Evolutionary conservation across 2,797 vertebrate species (phyloP).

Genomic region (Limnodromus scolopaceus): DNA sequence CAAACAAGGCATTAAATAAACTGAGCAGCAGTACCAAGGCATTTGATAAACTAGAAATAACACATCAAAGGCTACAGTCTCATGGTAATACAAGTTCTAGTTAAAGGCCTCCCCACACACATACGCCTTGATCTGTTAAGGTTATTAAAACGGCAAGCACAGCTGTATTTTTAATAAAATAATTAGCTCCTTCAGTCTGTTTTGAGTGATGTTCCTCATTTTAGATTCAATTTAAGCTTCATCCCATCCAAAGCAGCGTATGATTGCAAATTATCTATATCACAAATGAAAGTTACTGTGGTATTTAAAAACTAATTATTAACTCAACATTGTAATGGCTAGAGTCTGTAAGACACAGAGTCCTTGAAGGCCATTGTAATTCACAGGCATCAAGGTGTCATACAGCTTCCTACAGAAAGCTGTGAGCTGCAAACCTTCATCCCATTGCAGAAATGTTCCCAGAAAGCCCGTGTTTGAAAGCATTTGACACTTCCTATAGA

Average conservation of each 20-base stretch:
- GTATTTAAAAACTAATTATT: slow-evolving; percentile 56
- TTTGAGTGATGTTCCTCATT: slow-evolving; percentile 39
- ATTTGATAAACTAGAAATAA: slow-evolving; percentile 58
- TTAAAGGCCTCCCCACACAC: slow-evolving; percentile 40
- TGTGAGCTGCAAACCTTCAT: background rate
- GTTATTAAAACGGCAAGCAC: slow-evolving; percentile 48
- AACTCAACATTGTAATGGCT: slow-evolving; percentile 9
- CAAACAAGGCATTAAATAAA: slow-evolving; percentile 46
- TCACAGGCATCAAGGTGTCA: background rate
- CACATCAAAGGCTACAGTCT: slow-evolving; percentile 54
- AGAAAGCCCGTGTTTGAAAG: background rate
- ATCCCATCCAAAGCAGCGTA: background rate
- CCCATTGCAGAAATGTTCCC: background rate
- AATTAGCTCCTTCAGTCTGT: slow-evolving; percentile 51
- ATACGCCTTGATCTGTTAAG: slow-evolving; percentile 45
- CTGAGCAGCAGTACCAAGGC: slow-evolving; percentile 26
- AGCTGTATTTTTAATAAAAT: slow-evolving; percentile 61
- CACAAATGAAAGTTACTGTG: slow-evolving; percentile 46
- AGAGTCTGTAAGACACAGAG: background rate
- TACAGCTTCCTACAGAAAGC: background rate
- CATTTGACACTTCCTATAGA: background rate
- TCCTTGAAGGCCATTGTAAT: background rate
- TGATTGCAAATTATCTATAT: slow-evolving; percentile 39
- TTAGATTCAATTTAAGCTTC: slow-evolving; percentile 41
- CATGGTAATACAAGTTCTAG: slow-evolving; percentile 54